Percentiles rank a stretch among this genome's conserved stretches.
Conservation (phyloP, 2,888 invertebrate genomes). For the Hyppa rectilinea region DNA sequence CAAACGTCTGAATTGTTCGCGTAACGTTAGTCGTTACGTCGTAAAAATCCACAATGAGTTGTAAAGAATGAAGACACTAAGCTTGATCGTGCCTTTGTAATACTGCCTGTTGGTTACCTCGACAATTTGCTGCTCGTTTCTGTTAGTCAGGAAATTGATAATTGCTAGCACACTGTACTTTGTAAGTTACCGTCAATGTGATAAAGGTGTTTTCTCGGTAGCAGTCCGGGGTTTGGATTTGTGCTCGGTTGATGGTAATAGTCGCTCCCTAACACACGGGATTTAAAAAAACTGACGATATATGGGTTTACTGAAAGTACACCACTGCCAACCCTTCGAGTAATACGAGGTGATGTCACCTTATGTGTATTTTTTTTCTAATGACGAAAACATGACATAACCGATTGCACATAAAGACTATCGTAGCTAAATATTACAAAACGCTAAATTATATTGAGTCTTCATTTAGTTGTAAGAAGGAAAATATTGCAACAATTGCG, state of each 20-base stretch:
- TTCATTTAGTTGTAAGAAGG: not conserved
- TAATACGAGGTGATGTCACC: not conserved
- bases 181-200: not conserved
- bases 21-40: slow-evolving; percentile 64
- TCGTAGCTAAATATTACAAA: not conserved
- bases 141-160: slow-evolving; percentile 32
- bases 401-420: not conserved
- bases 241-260: not conserved
- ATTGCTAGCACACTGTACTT: slow-evolving; percentile 9
- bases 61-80: slow-evolving; percentile 68
- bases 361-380: not conserved
- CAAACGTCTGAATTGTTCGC: slow-evolving; percentile 68
- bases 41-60: slow-evolving; percentile 66
- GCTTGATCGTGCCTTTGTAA: slow-evolving; percentile 62
- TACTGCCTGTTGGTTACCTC: slow-evolving; percentile 21
- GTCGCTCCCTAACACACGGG: not conserved
- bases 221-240: not conserved
- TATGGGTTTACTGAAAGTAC: not conserved
- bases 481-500: slow-evolving; percentile 11
- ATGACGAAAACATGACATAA: slow-evolving; percentile 3
- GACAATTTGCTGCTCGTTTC: slow-evolving; percentile 22
- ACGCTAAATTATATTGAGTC: not conserved
- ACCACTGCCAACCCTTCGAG: not conserved
- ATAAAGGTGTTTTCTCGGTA: not conserved
- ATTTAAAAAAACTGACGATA: not conserved